Evolutionary conservation across 2,888 invertebrate genomes (phyloP), one percentile per base, ranked within the genome.

Genomic region (Petrolisthes cinctipes): DNA sequence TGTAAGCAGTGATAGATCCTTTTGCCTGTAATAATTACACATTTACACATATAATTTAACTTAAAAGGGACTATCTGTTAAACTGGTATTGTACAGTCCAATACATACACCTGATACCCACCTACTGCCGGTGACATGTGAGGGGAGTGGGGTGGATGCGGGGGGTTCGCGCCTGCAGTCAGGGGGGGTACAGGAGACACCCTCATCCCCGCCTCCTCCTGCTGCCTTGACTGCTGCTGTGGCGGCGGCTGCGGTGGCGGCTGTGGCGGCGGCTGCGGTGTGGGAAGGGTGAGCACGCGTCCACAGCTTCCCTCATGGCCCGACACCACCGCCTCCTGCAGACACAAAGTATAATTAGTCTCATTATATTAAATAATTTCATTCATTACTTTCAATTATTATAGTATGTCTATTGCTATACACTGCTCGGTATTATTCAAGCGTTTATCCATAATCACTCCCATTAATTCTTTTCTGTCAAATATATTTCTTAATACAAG

Each of bases 81-180:
- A 37, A 37, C 37, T 37, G 37, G 37, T 37, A 37, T 37, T 37
- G 37, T 37, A 37, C 37, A 37, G 37, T 37, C 37, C 37, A 37
- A 37, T 37, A 37, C 37, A 37, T 37, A 37, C 37, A 37, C 37
- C 37, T 2, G 2, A 82, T 91, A 95, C 97, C 95, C 93, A 97
- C 97, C 97, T 94, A 97, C 97, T 94, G 98, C 98, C 92, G 98
- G 98, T 94, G 98, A 98, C 97, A 98, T 98, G 94, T 98, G 98
- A 94, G 98, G 96, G 92, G 98, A 98, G 93, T 89, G 90, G 23
- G 89, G 89, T 17, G 89, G 89, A 81, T 89, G 86, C n/a, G 85
- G 90, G 57, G 90, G 87, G 76, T 86, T 85, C 54, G 89, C 82
- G 79, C 87, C 87, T 37, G 88, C 82, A 73, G 89, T 83, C 37